Evolutionary conservation across 2,113 vertebrate species (phyloP), one percentile per base, ranked within the genome.

Genomic region (Siniperca knerii): DNA sequence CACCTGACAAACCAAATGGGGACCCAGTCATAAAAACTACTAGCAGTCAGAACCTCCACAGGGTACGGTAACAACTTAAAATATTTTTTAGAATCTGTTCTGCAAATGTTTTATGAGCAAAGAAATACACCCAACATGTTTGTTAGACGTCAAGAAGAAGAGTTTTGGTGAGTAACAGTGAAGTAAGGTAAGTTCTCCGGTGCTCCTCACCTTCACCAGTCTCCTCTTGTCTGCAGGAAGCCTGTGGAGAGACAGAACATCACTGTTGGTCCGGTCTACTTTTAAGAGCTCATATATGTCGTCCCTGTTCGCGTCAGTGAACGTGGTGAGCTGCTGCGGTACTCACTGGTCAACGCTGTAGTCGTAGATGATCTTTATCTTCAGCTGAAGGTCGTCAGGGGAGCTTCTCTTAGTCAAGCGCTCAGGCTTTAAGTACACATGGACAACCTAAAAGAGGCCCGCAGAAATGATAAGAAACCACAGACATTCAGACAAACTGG

Each of bases 321-420:
- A 37, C 35, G 8, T 2, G 9, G 33, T 57, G 62, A 46, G 25
- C n/a, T n/a, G 29, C 48, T 58, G 37, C 23, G 7, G 4, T 55
- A 96, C 97, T 97, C 90, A 99, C 98, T 95, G 93, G 67, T 99
- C 97, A 12, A 99, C 95, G 6, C 98, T 99, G 87, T 90, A 90
- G 93, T 99, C 98, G 2, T 99, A 99, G 4, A 97, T 83, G 18
- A 95, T 97, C 91, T 97, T 96, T 72, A 99, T 98, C 88, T 97
- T 96, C 35, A 99, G 96, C 84, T 96, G 97, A 0, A 97, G 96
- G 66, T 96, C 95, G 0, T 90, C 90, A 16, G 88, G 81, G 48
- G 95, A 94, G 35, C 97, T 97, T 87, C 98, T 96, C 90, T 97
- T 99, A 4, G 91, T 94, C 83, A 99, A 78, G 18, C 95, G 97